These are phyloP conservation scores for Mactra quadrangularis DNA, from an alignment of 1,140 invertebrate species.

Conservation along the genomic window DNA sequence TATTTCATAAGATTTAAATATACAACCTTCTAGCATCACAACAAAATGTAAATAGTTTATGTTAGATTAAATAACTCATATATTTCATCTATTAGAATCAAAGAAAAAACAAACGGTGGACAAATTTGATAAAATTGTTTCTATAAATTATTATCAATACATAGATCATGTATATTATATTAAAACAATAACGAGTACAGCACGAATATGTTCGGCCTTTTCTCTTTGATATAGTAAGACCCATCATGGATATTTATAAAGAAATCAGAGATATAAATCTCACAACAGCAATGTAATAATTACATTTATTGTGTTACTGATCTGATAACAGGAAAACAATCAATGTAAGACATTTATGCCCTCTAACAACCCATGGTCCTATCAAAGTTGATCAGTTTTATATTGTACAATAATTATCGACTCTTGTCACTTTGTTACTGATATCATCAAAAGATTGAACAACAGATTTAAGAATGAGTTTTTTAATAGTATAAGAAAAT, in stretches of 20 bases:
- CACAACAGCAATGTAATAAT: constrained; percentile 38
- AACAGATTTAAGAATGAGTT: too few relatives aligned
- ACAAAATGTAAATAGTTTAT: too few relatives aligned
- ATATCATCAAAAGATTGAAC: too few relatives aligned
- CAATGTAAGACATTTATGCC: constrained; percentile 8
- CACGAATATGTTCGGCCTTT: too few relatives aligned
- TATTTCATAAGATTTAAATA: too few relatives aligned
- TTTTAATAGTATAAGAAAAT: too few relatives aligned
- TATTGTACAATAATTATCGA: constrained; percentile 5
- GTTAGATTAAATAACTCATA: constrained; percentile 27
- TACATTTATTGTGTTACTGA: constrained; percentile 34
- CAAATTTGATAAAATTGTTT: constrained; percentile 34
- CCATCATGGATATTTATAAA: constrained; percentile 23
- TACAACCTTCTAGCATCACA: too few relatives aligned
- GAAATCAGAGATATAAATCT: constrained; percentile 45
- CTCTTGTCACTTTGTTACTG: not conserved
- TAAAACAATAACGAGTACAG: not conserved
- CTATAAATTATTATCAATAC: not conserved
- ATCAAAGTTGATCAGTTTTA: not conserved
- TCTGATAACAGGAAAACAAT: constrained; percentile 42
- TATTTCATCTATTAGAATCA: constrained; percentile 13
- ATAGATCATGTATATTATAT: not conserved
- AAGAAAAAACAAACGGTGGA: not conserved
- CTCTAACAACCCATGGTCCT: constrained; percentile 6
- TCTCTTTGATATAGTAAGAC: constrained; percentile 37